Evolutionary conservation across 2,113 vertebrate genomes (phyloP).

Genomic region (Gymnobelideus leadbeateri): DNA sequence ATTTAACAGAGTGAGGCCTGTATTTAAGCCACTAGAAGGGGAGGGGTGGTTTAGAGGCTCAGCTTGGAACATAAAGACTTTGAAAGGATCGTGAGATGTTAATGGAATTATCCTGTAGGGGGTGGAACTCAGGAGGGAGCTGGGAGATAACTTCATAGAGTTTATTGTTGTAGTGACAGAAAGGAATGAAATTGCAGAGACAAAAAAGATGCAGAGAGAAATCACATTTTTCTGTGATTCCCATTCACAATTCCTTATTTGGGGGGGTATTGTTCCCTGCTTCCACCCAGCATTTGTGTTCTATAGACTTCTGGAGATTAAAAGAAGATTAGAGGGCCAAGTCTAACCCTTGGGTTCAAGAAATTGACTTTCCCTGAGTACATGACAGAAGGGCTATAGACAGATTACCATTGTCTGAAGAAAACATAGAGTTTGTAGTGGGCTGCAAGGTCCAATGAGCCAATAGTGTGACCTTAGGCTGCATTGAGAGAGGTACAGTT

Average conservation of each 20-base stretch:
- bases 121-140: background rate
- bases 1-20: background rate
- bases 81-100: background rate
- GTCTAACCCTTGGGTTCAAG: background rate
- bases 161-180: background rate
- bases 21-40: background rate
- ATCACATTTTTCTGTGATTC: background rate
- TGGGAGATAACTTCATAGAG: background rate
- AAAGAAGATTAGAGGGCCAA: background rate
- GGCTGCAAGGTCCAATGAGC: background rate
- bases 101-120: background rate
- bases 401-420: background rate
- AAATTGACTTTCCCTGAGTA: background rate
- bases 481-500: background rate
- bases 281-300: background rate
- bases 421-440: background rate
- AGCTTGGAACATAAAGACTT: background rate
- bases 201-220: background rate
- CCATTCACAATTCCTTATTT: background rate
- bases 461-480: background rate
- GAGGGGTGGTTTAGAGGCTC: background rate
- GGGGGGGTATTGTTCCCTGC: background rate
- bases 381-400: background rate
- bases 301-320: background rate
- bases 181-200: background rate